phyloP scores from a whole-genome alignment of 2,888 invertebrate species.

The Drosophila siamana region DNA sequence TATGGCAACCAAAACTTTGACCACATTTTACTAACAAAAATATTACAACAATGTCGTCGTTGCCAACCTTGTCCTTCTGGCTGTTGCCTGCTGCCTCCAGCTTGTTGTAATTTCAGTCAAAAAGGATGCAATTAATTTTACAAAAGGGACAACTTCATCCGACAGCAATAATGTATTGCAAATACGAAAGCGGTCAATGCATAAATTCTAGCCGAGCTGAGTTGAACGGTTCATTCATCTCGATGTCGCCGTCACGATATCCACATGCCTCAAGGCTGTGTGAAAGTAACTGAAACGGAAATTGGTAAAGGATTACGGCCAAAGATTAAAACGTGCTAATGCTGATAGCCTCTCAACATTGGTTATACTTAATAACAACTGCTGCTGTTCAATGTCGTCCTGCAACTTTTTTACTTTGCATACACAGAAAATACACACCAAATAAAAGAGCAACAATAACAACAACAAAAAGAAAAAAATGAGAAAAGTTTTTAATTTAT shows the following conservation, averaged over 20 bases:
- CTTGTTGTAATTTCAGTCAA: constrained; percentile 46
- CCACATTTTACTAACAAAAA: constrained; percentile 79
- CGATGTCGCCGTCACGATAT: constrained; percentile 27
- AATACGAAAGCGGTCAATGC: constrained; percentile 48
- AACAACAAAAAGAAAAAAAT: constrained; percentile 65
- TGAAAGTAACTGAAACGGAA: constrained; percentile 73
- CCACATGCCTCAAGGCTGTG: constrained; percentile 47
- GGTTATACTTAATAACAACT: constrained; percentile 25
- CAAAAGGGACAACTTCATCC: constrained; percentile 80
- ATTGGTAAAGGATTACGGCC: constrained; percentile 77
- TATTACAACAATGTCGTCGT: constrained; percentile 72
- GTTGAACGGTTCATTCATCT: constrained; percentile 1
- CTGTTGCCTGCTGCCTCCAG: constrained; percentile 6
- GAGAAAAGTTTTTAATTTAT: constrained; percentile 85
- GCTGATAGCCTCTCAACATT: constrained; percentile 45
- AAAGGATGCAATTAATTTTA: constrained; percentile 81
- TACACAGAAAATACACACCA: constrained; percentile 67
- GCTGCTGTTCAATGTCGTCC: constrained; percentile 68
- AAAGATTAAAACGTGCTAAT: constrained; percentile 60
- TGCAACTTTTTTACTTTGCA: constrained; percentile 80
- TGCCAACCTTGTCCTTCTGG: constrained; percentile 36
- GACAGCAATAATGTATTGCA: constrained; percentile 81
- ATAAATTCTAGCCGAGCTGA: constrained; percentile 52
- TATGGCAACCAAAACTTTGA: constrained; percentile 75
- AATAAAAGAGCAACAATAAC: constrained; percentile 52